Conservation (phyloP, 1,140 invertebrate genomes). For the Heliconius melpomene region DNA sequence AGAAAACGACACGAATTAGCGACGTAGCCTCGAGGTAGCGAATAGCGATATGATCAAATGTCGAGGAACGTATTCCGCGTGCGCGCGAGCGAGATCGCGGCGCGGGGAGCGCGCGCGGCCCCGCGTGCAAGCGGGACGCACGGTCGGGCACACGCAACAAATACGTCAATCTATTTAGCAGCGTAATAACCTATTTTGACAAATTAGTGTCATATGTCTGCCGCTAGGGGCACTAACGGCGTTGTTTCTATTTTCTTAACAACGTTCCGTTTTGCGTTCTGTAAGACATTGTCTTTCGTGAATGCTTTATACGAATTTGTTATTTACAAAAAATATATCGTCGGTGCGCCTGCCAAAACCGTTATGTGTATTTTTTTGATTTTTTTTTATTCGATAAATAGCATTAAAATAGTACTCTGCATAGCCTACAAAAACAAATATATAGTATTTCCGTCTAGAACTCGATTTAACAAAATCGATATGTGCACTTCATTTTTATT, state of each 20-base stretch:
- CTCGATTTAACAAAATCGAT: too few relatives aligned
- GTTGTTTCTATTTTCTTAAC: constrained; percentile 57
- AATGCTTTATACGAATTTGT: too few relatives aligned
- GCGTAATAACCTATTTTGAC: constrained; percentile 76
- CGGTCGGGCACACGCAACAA: constrained; percentile 41
- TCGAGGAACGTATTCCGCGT: constrained; percentile 32
- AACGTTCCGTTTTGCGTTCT: constrained; percentile 43
- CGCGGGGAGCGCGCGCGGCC: neutral
- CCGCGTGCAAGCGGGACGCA: constrained; percentile 52
- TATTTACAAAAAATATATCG: too few relatives aligned
- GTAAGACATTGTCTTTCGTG: neutral
- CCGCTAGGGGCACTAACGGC: constrained; percentile 65
- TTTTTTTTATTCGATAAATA: too few relatives aligned
- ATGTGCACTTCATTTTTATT: too few relatives aligned
- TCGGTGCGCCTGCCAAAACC: too few relatives aligned
- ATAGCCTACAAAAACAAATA: too few relatives aligned
- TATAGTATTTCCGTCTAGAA: too few relatives aligned
- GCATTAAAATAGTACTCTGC: too few relatives aligned
- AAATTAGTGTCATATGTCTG: constrained; percentile 72
- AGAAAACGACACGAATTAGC: constrained; percentile 65
- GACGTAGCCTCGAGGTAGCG: constrained; percentile 70
- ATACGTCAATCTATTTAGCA: constrained; percentile 50
- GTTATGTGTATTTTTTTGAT: too few relatives aligned
- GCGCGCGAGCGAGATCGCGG: neutral
- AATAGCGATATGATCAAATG: constrained; percentile 44